These are phyloP conservation scores for Catamblyrhynchus diadema DNA, from an alignment of 2,797 vertebrate genomes.

Conservation along the genomic window DNA sequence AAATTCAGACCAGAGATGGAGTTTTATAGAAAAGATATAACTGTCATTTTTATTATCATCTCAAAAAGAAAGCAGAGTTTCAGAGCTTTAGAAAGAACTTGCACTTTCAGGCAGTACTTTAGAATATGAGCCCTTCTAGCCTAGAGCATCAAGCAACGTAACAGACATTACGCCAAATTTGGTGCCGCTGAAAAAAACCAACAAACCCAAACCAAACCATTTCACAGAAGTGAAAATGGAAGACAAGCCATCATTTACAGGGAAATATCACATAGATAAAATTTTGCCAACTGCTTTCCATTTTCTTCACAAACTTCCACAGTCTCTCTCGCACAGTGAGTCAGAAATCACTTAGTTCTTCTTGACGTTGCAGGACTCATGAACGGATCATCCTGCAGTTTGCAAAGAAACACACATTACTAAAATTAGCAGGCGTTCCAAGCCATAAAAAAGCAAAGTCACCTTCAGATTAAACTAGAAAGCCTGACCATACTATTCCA, in stretches of 20 bases:
- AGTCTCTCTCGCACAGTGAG: not conserved
- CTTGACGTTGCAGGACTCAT: constrained; percentile 58
- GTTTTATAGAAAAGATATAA: not conserved
- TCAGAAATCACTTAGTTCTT: constrained; percentile 66
- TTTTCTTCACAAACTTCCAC: not conserved
- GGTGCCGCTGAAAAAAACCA: not conserved
- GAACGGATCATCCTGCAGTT: constrained; percentile 79
- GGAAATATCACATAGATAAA: not conserved
- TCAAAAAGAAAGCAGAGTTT: not conserved
- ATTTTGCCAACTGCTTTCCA: not conserved
- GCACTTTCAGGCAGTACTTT: not conserved
- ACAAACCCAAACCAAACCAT: not conserved
- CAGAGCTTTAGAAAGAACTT: not conserved
- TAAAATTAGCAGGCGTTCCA: not conserved
- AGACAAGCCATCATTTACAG: not conserved
- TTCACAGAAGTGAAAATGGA: not conserved
- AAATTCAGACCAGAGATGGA: not conserved
- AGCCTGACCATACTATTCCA: not conserved
- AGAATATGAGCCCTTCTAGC: not conserved
- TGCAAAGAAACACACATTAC: not conserved
- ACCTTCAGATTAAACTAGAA: not conserved
- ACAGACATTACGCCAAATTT: not conserved
- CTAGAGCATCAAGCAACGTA: not conserved
- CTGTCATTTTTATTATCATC: not conserved
- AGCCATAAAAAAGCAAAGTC: not conserved